These are phyloP conservation scores for Atrichornis clamosus DNA, from an alignment of 2,113 vertebrate genomes.

Conservation along the genomic window DNA sequence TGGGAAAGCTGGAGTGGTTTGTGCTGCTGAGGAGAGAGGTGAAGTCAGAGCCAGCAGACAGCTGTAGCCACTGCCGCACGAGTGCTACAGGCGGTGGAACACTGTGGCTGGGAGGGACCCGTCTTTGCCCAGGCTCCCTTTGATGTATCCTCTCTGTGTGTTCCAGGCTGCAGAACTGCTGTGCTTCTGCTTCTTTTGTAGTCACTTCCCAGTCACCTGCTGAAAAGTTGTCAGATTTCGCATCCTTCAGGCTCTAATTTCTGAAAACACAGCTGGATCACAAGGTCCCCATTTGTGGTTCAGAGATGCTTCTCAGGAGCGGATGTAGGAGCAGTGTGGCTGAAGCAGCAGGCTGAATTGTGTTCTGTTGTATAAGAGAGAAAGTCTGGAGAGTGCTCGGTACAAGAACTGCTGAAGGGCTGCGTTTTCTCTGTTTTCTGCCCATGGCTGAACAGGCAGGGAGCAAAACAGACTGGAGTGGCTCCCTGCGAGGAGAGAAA, in stretches of 20 bases:
- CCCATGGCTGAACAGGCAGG: background rate
- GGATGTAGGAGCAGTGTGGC: background rate
- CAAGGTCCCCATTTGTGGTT: accelerated
- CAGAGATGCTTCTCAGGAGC: background rate
- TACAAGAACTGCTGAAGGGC: background rate
- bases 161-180: background rate
- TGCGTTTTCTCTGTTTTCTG: background rate
- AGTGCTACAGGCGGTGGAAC: background rate
- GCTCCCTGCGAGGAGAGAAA: background rate
- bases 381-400: background rate
- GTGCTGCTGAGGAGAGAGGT: background rate
- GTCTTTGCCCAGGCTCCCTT: background rate
- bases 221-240: background rate
- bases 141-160: accelerated
- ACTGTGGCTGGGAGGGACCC: background rate
- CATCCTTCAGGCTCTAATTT: background rate
- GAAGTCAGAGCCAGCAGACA: background rate
- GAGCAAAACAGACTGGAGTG: background rate
- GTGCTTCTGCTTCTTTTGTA: background rate
- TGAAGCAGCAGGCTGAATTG: background rate
- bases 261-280: background rate
- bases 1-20: background rate
- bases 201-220: background rate
- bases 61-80: background rate
- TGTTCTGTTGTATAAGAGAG: background rate